Evolutionary conservation across 2,797 vertebrate genomes (phyloP), one percentile per base, ranked within the genome.

Genomic region (Thamnophis elegans): DNA sequence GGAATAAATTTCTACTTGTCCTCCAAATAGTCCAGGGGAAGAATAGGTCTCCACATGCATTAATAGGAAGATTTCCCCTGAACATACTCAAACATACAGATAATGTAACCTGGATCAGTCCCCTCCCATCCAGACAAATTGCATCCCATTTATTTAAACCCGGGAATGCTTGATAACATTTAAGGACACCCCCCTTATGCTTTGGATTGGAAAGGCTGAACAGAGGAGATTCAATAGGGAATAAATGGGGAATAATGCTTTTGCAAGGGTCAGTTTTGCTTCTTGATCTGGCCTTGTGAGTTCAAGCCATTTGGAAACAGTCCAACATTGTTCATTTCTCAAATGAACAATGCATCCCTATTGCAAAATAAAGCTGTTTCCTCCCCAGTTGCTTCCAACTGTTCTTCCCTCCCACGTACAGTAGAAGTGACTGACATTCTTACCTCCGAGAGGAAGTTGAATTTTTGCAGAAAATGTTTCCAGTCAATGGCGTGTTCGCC

Each of bases 401-500:
- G 36, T 10, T 47, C 42, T 47, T 47, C 91, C 26, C 26, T 25
- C 13, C 54, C 12, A 53, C 10, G 28, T 18, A n/a, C 10, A 2
- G 32, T 36, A 14, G 55, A 12, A 28, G n/a, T 28, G 58, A 56
- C 28, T 3, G 14, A 26, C 20, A 2, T 85, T 82, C 94, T 96
- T 94, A 97, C 97, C 97, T 97, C 96, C 51, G 90, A 94, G 36
- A 93, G 51, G 78, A 96, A 85, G 58, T 87, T 92, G 90, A 96
- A 96, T 85, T 91, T 96, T 94, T 97, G 94, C 20, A 98, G 96
- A 56, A 98, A 98, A 91, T 95, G 92, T 59, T 96, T 96, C 97
- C 97, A 97, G 36, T 97, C 94, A 85, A 96, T 95, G 82, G 73
- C 93, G 60, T 96, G 94, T 7, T 94, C 92, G 9, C 95, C 95